Base-by-base conservation (phyloP, 2,113 vertebrate species). In the Australoheros scitulus region DNA sequence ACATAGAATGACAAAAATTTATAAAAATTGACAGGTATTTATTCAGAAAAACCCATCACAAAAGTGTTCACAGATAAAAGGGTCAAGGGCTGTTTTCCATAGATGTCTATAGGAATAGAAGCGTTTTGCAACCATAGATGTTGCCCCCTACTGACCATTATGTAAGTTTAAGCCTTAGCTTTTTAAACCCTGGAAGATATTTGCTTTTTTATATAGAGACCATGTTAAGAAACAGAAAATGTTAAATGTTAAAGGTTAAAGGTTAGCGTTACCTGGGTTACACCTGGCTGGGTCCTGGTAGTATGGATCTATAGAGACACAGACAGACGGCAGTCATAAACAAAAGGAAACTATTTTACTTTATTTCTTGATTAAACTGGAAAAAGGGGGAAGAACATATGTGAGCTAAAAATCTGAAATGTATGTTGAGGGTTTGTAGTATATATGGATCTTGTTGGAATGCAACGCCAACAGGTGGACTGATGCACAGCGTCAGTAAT, bases 211-310 rank as follows among this genome's bases (percentile, higher is more conserved):
- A 52, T 11, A 70, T 20, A 29, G 1, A 70, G 24, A 52, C 24
- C 43, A 70, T 52, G 17, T 1, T 52, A 32, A 72, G 65, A 72
- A 72, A 72, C 50, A 52, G 24, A 24, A 52, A 1, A 58, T 43
- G 36, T 26, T 26, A 52, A 1, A 58, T 43, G 36, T 26, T 26
- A 26, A 26, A 26, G 24, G 24, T 70, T n/a, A 50, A 75, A 57
- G 7, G 50, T 84, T 5, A 61, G 41, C 76, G 86, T 93, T 77
- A 96, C 95, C 95, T 93, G 95, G 94, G 76, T 90, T 93, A 89
- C 95, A 95, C 83, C 92, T 93, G 81, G 88, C 36, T 15, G 93
- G 90, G 86, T 96, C 95, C 89, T 95, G 95, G 85, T 91, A 72
- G 86, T 92, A 94, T 3, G 92, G 86, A 82, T 96, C 95, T 96